Conservation (phyloP, 1,140 invertebrate species). For the Drosophila bocqueti region DNA sequence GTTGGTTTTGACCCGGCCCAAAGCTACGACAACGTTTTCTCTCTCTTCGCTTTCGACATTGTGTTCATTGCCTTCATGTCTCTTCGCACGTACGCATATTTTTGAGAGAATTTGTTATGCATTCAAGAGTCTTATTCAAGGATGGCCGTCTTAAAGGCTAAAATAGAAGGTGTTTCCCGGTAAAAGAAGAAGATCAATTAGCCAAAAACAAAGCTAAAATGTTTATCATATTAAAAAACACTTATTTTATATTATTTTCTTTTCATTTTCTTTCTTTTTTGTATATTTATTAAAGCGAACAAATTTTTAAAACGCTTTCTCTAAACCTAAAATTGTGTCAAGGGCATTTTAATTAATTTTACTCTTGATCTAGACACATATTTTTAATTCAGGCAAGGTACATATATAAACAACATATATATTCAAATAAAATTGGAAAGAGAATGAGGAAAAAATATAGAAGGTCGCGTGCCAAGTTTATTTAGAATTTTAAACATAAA, state of each 20-base stretch:
- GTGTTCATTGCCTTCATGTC: slow-evolving; percentile 30
- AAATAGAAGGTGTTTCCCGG: slow-evolving; percentile 18
- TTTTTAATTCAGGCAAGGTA: no score
- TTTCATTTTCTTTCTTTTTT: neutral
- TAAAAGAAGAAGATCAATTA: neutral
- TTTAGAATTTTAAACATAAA: slow-evolving; percentile 20
- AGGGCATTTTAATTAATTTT: slow-evolving; percentile 42
- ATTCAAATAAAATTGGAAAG: slow-evolving; percentile 19
- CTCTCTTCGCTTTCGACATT: slow-evolving; percentile 3
- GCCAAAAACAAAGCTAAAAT: neutral
- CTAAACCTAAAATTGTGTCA: slow-evolving; percentile 58
- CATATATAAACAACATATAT: slow-evolving; percentile 14
- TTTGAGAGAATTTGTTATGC: neutral
- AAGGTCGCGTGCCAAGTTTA: slow-evolving; percentile 68
- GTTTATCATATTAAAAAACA: neutral
- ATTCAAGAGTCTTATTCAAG: slow-evolving; percentile 5
- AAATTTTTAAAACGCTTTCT: neutral
- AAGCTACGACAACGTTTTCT: slow-evolving; percentile 4
- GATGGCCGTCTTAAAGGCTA: neutral
- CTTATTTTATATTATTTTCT: neutral
- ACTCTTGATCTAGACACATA: slow-evolving; percentile 38
- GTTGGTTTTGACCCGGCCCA: slow-evolving; percentile 5
- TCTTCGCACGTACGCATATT: slow-evolving; percentile 50
- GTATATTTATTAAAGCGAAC: neutral
- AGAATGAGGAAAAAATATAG: slow-evolving; percentile 24